Percentiles rank a stretch among this genome's conserved stretches.
Conservation (phyloP, 1,140 invertebrate species). For the Drosophila ananassae region DNA sequence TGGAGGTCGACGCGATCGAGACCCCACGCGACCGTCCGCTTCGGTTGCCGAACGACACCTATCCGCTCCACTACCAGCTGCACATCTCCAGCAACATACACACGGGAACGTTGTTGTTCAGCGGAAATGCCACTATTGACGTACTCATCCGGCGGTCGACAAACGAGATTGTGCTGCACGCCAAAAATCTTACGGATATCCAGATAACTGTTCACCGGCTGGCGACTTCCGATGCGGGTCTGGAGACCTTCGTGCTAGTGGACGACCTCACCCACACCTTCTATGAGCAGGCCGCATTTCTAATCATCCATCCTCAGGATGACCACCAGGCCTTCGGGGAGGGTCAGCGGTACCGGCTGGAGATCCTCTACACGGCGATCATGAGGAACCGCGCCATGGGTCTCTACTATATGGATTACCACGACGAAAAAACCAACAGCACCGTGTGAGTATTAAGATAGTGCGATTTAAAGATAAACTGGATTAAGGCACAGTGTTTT, state of each 20-base stretch:
- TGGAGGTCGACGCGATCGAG: conserved; percentile 4
- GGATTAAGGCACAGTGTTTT: neutral
- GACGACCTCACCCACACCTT: conserved; percentile 64
- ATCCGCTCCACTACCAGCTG: conserved; percentile 88
- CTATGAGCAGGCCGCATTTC: conserved; percentile 37
- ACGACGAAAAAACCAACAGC: conserved; percentile 46
- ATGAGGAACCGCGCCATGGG: conserved; percentile 84
- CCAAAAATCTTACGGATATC: conserved; percentile 77
- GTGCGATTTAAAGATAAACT: neutral
- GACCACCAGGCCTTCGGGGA: conserved; percentile 74
- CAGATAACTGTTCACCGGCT: conserved; percentile 57
- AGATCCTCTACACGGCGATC: conserved; percentile 69
- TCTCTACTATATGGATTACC: conserved; percentile 87
- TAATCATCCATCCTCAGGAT: conserved; percentile 68
- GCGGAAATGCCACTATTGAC: conserved; percentile 86
- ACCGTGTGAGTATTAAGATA: conserved; percentile 62
- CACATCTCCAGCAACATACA: conserved; percentile 87
- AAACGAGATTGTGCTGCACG: conserved; percentile 85
- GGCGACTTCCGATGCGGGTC: conserved; percentile 17
- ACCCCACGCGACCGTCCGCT: conserved; percentile 66
- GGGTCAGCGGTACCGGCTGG: conserved; percentile 64
- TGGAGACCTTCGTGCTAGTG: conserved; percentile 25
- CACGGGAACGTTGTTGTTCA: conserved; percentile 84
- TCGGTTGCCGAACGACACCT: conserved; percentile 86
- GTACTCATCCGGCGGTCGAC: conserved; percentile 82